These are phyloP conservation scores for Melanotaenia parkinsoni DNA, from an alignment of 2,797 vertebrate species.

Conservation along the genomic window DNA sequence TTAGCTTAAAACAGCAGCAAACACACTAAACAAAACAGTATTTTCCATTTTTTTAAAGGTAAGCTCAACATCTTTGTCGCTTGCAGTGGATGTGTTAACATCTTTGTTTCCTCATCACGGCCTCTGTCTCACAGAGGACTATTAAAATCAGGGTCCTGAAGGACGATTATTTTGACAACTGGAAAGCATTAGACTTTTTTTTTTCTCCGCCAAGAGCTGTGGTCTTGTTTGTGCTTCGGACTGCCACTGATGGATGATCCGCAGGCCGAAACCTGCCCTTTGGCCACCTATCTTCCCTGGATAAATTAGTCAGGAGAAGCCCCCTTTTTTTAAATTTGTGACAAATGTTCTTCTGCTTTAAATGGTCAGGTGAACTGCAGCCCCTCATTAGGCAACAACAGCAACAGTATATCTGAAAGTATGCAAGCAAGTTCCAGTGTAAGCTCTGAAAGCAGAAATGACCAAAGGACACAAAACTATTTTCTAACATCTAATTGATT, in stretches of 20 bases:
- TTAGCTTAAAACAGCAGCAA: too few species aligned
- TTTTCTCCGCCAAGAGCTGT: slow-evolving; percentile 56
- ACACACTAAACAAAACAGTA: background rate
- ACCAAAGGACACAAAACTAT: background rate
- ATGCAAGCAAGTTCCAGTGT: background rate
- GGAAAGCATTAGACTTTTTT: slow-evolving; percentile 79
- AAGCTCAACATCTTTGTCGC: background rate
- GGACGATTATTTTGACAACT: slow-evolving; percentile 87
- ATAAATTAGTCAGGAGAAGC: slow-evolving; percentile 11
- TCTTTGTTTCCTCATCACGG: slow-evolving; percentile 60
- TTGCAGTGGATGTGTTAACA: slow-evolving; percentile 34
- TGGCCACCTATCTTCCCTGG: slow-evolving; percentile 8
- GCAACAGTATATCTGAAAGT: background rate
- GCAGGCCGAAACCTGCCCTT: slow-evolving; percentile 13
- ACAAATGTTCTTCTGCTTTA: background rate
- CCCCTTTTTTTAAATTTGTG: background rate
- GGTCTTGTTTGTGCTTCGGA: slow-evolving; percentile 35
- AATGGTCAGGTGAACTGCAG: background rate
- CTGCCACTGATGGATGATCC: slow-evolving; percentile 61
- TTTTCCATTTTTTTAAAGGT: background rate
- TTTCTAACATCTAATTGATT: background rate
- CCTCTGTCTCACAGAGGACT: slow-evolving; percentile 46
- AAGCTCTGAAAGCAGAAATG: background rate
- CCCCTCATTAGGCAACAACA: background rate
- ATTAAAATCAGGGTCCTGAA: slow-evolving; percentile 65